These are phyloP conservation scores for Apaloderma vittatum DNA, from an alignment of 2,113 vertebrate species.

Conservation along the genomic window DNA sequence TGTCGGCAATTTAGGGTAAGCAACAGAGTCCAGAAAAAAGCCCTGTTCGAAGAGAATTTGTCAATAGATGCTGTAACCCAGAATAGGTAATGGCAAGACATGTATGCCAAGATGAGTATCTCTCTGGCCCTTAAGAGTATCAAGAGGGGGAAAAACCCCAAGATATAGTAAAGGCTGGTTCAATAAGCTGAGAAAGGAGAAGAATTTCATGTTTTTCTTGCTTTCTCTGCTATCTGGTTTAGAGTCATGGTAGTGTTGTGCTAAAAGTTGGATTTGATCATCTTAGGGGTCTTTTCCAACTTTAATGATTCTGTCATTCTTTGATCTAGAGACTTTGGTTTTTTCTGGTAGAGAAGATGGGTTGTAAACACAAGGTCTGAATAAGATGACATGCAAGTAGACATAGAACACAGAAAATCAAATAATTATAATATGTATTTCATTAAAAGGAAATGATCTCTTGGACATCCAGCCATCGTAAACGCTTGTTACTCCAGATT, in stretches of 20 bases:
- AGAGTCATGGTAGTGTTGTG: too few species aligned
- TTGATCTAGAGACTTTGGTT: background rate
- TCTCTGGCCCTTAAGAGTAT: background rate
- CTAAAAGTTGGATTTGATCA: too few species aligned
- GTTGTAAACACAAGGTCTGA: background rate
- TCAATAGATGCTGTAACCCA: background rate
- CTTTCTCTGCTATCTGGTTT: background rate
- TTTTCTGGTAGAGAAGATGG: background rate
- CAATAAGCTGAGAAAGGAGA: background rate
- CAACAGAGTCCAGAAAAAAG: background rate
- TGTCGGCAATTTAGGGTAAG: background rate
- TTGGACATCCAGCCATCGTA: background rate
- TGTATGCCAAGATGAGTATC: background rate
- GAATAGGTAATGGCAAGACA: background rate
- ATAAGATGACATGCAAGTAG: background rate
- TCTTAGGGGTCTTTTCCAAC: too few species aligned
- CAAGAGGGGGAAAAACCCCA: rapidly evolving
- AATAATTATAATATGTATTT: background rate
- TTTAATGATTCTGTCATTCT: too few species aligned
- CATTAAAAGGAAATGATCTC: background rate
- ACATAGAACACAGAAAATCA: background rate
- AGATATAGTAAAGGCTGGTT: background rate
- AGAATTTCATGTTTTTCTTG: background rate
- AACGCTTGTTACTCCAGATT: background rate
- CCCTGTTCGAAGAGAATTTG: background rate